phyloP scores from a whole-genome alignment of 2,113 vertebrate genomes.

The Potamarius usumacintae region DNA sequence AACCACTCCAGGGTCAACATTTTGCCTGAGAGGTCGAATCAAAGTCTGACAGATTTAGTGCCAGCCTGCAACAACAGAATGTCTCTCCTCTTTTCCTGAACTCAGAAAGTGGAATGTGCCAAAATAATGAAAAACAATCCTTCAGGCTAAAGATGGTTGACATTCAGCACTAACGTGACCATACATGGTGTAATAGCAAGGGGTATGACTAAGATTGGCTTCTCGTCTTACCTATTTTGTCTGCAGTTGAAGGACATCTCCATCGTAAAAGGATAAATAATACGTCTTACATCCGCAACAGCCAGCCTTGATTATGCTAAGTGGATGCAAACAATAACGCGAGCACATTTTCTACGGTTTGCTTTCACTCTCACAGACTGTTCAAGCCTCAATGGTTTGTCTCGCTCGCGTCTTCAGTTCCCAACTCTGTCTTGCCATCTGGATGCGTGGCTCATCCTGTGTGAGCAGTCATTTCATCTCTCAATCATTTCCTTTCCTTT shows the following conservation, averaged over 20 bases:
- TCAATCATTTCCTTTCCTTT: constrained; percentile 22
- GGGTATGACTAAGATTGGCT: not conserved
- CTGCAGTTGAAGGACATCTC: not conserved
- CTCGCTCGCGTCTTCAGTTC: not conserved
- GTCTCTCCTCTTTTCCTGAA: constrained; percentile 23
- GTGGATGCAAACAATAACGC: not conserved
- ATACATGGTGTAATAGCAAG: constrained; percentile 24
- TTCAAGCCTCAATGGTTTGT: not conserved
- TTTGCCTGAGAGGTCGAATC: constrained; percentile 63
- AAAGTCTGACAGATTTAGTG: constrained; percentile 51
- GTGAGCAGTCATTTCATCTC: constrained; percentile 1
- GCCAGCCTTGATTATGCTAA: constrained; percentile 13
- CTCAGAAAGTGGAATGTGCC: not conserved
- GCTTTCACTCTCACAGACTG: too few relatives aligned
- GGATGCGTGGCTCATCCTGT: not conserved
- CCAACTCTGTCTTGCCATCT: not conserved
- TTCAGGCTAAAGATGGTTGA: constrained; percentile 11
- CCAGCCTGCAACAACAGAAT: constrained; percentile 52
- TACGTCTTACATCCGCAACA: not conserved
- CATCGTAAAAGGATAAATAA: not conserved
- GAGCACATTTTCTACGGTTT: not conserved
- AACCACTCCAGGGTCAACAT: constrained; percentile 68
- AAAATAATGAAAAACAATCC: constrained; percentile 32
- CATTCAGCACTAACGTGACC: not conserved
- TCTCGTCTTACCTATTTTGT: not conserved